Evolutionary conservation across 2,888 invertebrate genomes (phyloP).

Genomic region (Caenorhabditis auriculariae): DNA sequence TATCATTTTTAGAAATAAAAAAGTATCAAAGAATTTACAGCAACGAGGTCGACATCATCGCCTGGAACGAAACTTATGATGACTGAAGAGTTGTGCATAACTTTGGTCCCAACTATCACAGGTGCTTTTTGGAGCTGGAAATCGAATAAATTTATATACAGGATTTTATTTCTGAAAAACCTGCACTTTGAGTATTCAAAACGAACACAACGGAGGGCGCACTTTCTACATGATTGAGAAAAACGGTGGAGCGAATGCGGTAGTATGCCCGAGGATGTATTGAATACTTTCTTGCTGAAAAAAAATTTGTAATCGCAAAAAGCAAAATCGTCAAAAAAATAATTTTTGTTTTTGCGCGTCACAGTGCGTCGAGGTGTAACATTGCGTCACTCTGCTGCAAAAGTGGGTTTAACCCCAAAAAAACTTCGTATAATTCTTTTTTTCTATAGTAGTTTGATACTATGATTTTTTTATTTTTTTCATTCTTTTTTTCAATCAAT

Average conservation of each 20-base stretch:
- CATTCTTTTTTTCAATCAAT: no score
- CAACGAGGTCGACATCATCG: slow-evolving; percentile 21
- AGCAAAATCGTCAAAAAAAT: background rate
- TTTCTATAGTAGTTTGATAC: no score
- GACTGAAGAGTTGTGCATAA: slow-evolving; percentile 29
- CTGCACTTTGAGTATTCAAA: slow-evolving; percentile 18
- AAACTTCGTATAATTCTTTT: no score
- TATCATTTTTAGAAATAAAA: background rate
- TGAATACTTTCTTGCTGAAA: slow-evolving; percentile 4
- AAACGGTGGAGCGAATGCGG: slow-evolving; percentile 21
- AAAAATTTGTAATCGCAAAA: no score
- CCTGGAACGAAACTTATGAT: slow-evolving; percentile 33
- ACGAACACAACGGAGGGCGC: slow-evolving; percentile 15
- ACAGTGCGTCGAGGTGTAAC: no score
- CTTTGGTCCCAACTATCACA: slow-evolving; percentile 24
- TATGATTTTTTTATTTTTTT: no score
- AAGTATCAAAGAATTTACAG: slow-evolving; percentile 8
- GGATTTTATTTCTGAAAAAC: slow-evolving; percentile 1
- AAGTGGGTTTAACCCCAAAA: no score
- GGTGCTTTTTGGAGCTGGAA: slow-evolving; percentile 18
- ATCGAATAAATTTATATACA: background rate
- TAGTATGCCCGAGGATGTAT: slow-evolving; percentile 10
- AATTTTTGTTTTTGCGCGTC: no score
- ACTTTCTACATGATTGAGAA: slow-evolving; percentile 27
- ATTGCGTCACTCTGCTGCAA: no score